Base-by-base conservation (phyloP, 2,888 invertebrate species). In the Lysandra coridon region DNA sequence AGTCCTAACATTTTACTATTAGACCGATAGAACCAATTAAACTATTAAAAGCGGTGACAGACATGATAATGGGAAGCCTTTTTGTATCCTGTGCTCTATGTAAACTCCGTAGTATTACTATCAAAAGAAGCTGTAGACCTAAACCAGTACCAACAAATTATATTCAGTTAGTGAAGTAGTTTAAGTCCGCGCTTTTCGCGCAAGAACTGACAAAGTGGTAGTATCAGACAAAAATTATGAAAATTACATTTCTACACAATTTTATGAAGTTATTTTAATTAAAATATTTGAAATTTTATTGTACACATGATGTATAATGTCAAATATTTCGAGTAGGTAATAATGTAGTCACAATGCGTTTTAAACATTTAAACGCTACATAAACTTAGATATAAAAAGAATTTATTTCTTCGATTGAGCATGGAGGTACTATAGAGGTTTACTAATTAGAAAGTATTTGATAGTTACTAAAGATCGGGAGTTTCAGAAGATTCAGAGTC, bases 401-500 rank as follows among this genome's bases (percentile, higher is more conserved):
- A 30, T 64, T 64, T 64, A 30, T 30, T 30, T 23, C 12, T 64
- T 30, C 10, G 30, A 64, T 64, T 30, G 64, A 64, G 23, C 30
- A 64, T 64, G 64, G 10, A 64, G 64, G 7, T 33, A 69, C 33
- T 69, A 14, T 69, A 14, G 33, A 69, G 33, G 30, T 14, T 37
- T 69, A 37, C 17, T 69, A 69, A 5, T 14, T 69, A 14, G 69
- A 33, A 14, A 78, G 69, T 78, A 69, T 78, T 69, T 64, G 44
- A 81, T 83, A 81, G 81, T 80, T 69, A 81, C 57, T 76, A 76
- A 53, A 76, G 76, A 17, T 81, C 73, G 79, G 80, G 77, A 81
- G 79, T 82, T 84, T 86, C 87, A 79, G 86, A 84, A 84, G 87
- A 86, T 83, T 87, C 84, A 82, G 83, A 82, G 83, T 86, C 81